These are phyloP conservation scores for Nymphalis c-album DNA, from an alignment of 2,888 invertebrate genomes.

Conservation along the genomic window DNA sequence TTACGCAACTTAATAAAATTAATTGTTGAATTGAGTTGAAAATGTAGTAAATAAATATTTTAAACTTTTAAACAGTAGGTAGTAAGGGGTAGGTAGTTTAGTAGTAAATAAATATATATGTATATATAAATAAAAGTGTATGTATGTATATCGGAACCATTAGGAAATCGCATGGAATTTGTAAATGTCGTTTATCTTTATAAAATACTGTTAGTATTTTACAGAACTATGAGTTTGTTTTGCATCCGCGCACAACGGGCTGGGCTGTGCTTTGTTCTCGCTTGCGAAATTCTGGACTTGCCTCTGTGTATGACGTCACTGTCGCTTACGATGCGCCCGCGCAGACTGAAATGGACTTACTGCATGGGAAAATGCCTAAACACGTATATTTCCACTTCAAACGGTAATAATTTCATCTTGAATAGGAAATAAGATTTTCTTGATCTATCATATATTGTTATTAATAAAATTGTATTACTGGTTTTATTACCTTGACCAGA, in stretches of 20 bases:
- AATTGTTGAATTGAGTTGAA: too few relatives aligned
- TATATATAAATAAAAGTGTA: too few relatives aligned
- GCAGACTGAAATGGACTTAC: constrained; percentile 87
- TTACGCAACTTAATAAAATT: too few relatives aligned
- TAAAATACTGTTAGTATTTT: constrained; percentile 31
- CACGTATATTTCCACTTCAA: constrained; percentile 89
- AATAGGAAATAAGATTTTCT: neutral
- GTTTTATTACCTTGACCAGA: too few relatives aligned
- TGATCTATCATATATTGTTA: neutral
- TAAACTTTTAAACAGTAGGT: too few relatives aligned
- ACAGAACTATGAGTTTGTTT: constrained; percentile 85
- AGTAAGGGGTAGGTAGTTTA: too few relatives aligned
- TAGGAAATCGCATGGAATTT: too few relatives aligned
- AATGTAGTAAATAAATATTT: too few relatives aligned
- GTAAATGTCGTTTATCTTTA: neutral
- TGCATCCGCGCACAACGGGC: constrained; percentile 94
- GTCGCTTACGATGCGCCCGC: constrained; percentile 91
- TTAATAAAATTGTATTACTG: too few relatives aligned
- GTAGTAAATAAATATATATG: too few relatives aligned
- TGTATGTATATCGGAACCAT: too few relatives aligned
- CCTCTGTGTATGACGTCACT: constrained; percentile 92
- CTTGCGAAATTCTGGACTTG: constrained; percentile 82
- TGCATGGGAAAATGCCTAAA: constrained; percentile 86
- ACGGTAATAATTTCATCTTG: constrained; percentile 64
- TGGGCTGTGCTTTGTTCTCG: constrained; percentile 83